Evolutionary conservation across 1,140 invertebrate species (phyloP).

Genomic region (Drosophila busckii): DNA sequence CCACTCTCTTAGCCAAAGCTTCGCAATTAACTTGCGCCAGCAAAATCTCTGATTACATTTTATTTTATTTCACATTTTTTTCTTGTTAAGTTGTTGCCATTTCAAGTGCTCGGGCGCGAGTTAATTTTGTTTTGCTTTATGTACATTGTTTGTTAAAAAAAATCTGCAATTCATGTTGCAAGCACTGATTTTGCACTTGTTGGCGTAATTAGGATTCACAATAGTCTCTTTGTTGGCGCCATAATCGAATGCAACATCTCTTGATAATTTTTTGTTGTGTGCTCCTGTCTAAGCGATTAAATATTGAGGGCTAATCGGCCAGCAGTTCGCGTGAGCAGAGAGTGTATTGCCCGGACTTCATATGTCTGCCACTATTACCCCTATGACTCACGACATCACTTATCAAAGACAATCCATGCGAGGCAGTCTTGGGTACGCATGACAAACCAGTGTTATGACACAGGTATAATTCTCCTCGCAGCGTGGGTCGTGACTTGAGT

Average conservation of each 20-base stretch:
- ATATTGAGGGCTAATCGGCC: too few relatives aligned
- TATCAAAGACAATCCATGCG: too few relatives aligned
- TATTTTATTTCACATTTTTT: conserved; percentile 13
- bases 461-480: too few relatives aligned
- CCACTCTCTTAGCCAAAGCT: background rate
- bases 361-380: too few relatives aligned
- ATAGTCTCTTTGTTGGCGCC: conserved; percentile 3
- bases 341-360: too few relatives aligned
- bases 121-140: conserved; percentile 32
- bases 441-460: too few relatives aligned
- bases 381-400: too few relatives aligned
- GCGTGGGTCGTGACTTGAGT: too few relatives aligned
- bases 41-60: conserved; percentile 33
- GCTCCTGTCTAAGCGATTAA: too few relatives aligned
- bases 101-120: conserved; percentile 34
- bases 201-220: conserved; percentile 37
- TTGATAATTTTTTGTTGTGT: conserved; percentile 23
- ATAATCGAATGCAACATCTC: conserved; percentile 24
- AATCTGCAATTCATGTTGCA: conserved; percentile 11
- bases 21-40: conserved; percentile 37
- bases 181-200: conserved; percentile 17
- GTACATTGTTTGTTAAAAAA: too few relatives aligned
- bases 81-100: conserved; percentile 32
- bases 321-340: too few relatives aligned
- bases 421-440: too few relatives aligned